Evolutionary conservation across 2,888 invertebrate genomes (phyloP), one percentile per base, ranked within the genome.

Genomic region (Apocheima hispidaria): DNA sequence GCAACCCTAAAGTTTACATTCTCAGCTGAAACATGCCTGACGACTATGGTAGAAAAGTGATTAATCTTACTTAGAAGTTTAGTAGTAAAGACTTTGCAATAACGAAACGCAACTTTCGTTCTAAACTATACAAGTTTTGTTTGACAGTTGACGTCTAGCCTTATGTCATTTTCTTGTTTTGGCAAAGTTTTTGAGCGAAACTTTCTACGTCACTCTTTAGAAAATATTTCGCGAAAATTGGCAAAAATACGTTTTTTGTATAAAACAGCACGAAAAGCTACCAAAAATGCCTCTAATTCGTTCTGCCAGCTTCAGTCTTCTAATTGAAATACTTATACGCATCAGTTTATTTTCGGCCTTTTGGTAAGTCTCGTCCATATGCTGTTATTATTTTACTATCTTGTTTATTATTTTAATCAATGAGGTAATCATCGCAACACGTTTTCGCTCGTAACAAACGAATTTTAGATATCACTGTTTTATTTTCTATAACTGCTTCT

Each of bases 271-370:
- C n/a, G n/a, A 41, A 48, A 43, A 46, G 23, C 4, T 4, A 46
- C 30, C 41, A 48, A 86, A 79, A 79, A 92, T 92, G 92, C 89
- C 90, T 38, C 69, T 92, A 66, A 85, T 91, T 72, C 87, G 92
- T 69, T 89, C 92, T 0, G 89, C 90, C 1, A 91, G 81, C 73
- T 83, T 82, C 59, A 91, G 87, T 77, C 78, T 93, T 75, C 84
- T 93, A 60, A 74, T 93, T 23, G 94, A 94, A 80, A 87, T 94
- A 41, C 74, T 86, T 23, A 77, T 94, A 53, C 88, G 94, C 0
- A 85, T 94, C 7, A 65, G 83, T 23, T 81, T 94, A 44, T 70
- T 94, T 21, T 79, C 92, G 12, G 74, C 88, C 20, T 95, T 94
- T 75, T 91, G 94, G 94, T 95, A 86, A 93, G 94, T 82, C 14